A percentile compares a stretch with the other conserved stretches of the same genome.
phyloP scores from a whole-genome alignment of 2,888 invertebrate genomes.

The Ceramica pisi region DNA sequence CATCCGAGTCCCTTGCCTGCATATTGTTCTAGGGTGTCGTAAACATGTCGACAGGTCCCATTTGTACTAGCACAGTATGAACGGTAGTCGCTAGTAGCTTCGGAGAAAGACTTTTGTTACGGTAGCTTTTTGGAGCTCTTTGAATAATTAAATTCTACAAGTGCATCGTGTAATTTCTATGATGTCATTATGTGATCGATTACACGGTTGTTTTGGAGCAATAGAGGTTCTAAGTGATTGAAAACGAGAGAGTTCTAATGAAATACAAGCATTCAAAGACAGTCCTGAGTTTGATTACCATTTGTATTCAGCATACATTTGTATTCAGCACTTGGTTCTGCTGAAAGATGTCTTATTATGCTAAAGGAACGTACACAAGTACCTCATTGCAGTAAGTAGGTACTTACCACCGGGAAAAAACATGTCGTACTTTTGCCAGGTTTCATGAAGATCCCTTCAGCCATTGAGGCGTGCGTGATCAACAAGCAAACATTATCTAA shows the following conservation, averaged over 20 bases:
- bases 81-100: slow-evolving; percentile 78
- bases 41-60: slow-evolving; percentile 89
- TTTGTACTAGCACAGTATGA: slow-evolving; percentile 68
- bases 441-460: not conserved
- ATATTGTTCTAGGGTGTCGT: slow-evolving; percentile 84
- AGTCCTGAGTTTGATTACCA: not conserved
- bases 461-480: not conserved
- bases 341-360: too few species aligned
- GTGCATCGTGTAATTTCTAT: slow-evolving; percentile 40
- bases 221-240: slow-evolving; percentile 7
- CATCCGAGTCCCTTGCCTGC: slow-evolving; percentile 47
- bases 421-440: not conserved
- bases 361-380: too few species aligned
- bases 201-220: slow-evolving; percentile 34
- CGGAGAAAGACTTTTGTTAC: slow-evolving; percentile 63
- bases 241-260: not conserved
- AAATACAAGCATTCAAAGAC: not conserved
- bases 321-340: not conserved
- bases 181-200: slow-evolving; percentile 51
- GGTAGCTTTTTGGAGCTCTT: slow-evolving; percentile 32
- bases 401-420: too few species aligned
- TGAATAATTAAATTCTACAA: slow-evolving; percentile 47
- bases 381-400: too few species aligned
- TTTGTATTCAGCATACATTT: too few species aligned
- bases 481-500: too few species aligned